Percentiles rank a stretch among this genome's conserved stretches.
Evolutionary conservation across 2,113 vertebrate species (phyloP).

Genomic region (Hoplias malabaricus): DNA sequence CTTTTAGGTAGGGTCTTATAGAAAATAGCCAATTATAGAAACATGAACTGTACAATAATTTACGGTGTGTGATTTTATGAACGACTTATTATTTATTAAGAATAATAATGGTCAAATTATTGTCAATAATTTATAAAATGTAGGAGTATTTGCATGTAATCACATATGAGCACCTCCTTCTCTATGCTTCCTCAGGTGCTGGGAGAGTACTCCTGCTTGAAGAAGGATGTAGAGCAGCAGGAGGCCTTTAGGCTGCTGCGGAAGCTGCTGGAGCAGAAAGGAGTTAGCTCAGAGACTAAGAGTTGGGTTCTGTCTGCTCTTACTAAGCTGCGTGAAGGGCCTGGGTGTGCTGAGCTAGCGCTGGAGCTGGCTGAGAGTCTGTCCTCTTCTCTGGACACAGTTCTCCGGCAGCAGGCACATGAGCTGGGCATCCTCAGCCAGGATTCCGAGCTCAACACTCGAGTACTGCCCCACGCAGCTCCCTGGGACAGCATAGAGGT

Average conservation of each 20-base stretch:
- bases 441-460: constrained; percentile 75
- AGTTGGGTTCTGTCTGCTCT: constrained; percentile 86
- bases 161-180: not conserved
- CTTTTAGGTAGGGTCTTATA: too few species aligned
- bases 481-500: constrained; percentile 74
- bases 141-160: not conserved
- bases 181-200: constrained; percentile 76
- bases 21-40: too few species aligned
- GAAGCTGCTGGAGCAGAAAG: constrained; percentile 74
- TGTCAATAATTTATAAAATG: too few species aligned
- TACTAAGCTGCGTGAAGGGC: constrained; percentile 78
- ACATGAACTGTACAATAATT: too few species aligned
- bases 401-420: constrained; percentile 84
- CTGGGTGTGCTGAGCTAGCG: constrained; percentile 61
- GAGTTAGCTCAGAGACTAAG: constrained; percentile 83
- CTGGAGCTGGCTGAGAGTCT: constrained; percentile 75
- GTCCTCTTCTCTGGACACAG: constrained; percentile 81
- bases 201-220: constrained; percentile 87
- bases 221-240: constrained; percentile 71
- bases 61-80: too few species aligned
- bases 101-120: too few species aligned
- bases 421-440: constrained; percentile 84
- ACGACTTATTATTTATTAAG: too few species aligned
- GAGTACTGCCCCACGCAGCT: constrained; percentile 71
- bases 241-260: constrained; percentile 76